Percentiles rank a stretch among this genome's conserved stretches.
phyloP scores from a whole-genome alignment of 2,113 vertebrate genomes.

The Ramphastos sulfuratus region DNA sequence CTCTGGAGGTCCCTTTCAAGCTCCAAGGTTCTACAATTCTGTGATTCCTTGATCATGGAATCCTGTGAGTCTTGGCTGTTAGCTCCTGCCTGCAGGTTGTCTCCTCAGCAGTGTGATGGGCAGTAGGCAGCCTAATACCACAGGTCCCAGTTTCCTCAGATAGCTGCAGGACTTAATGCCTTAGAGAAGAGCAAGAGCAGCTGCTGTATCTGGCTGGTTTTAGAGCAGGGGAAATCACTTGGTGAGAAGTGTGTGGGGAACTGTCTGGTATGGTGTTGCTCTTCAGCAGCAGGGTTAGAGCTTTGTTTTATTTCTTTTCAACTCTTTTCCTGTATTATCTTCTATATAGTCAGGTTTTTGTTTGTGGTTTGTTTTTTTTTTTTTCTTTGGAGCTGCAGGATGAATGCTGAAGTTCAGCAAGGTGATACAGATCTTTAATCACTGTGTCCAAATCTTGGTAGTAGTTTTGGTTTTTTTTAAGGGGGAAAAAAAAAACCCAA shows the following conservation, averaged over 20 bases:
- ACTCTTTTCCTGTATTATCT: neutral
- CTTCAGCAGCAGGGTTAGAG: neutral
- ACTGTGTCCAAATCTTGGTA: neutral
- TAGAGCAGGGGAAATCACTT: neutral
- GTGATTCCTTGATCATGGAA: neutral
- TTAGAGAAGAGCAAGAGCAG: neutral
- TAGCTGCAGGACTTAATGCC: neutral
- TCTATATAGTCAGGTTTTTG: neutral
- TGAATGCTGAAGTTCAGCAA: neutral
- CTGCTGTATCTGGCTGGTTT: neutral
- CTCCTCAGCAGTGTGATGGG: neutral
- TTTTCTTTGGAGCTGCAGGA: neutral
- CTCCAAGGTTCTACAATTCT: neutral
- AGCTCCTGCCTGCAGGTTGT: accelerated
- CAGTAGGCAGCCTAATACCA: neutral
- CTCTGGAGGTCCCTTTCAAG: too few relatives aligned
- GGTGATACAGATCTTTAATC: neutral
- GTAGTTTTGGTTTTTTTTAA: too few relatives aligned
- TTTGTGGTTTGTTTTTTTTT: too few relatives aligned
- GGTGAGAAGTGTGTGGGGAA: neutral
- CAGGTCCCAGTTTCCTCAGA: neutral
- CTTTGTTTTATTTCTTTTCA: neutral
- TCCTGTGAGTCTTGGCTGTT: neutral
- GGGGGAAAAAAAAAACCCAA: too few relatives aligned
- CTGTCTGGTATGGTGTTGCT: neutral